Percentiles rank a stretch among this genome's conserved stretches.
Evolutionary conservation across 2,113 vertebrate genomes (phyloP).

Genomic region (Sapayoa aenigma): DNA sequence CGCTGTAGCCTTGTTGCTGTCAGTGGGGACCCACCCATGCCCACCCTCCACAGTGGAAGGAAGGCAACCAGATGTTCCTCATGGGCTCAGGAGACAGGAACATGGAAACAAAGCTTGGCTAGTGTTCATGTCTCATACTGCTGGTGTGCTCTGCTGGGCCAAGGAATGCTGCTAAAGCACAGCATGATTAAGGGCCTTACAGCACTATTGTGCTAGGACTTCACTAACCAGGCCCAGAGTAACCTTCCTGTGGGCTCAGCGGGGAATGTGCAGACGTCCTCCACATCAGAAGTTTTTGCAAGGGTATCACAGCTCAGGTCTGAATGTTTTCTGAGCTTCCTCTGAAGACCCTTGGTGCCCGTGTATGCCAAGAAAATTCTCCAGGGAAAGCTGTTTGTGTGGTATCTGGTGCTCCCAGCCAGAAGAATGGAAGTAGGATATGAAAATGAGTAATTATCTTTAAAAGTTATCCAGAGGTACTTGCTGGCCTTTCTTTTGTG

Average conservation of each 20-base stretch:
- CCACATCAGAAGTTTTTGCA: neutral
- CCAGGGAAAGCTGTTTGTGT: neutral
- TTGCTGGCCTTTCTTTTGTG: neutral
- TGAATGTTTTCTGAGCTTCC: neutral
- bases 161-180: conserved; percentile 41
- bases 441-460: neutral
- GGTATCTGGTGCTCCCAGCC: neutral
- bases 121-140: conserved; percentile 26
- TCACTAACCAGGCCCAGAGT: neutral
- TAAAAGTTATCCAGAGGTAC: conserved; percentile 1
- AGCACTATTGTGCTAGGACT: conserved; percentile 26
- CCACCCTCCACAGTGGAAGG: conserved; percentile 36
- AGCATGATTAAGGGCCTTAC: conserved; percentile 5
- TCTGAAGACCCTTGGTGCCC: neutral
- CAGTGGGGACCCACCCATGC: conserved; percentile 46
- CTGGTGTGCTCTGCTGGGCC: conserved; percentile 45
- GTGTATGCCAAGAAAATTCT: neutral
- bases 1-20: conserved; percentile 11
- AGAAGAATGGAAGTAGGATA: neutral
- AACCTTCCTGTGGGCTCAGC: neutral
- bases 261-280: neutral
- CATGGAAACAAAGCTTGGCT: conserved; percentile 61
- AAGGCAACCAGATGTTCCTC: conserved; percentile 62
- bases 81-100: conserved; percentile 50
- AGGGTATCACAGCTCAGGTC: neutral